Evolutionary conservation across 2,113 vertebrate species (phyloP).

Genomic region (Microcebus griseorufus): DNA sequence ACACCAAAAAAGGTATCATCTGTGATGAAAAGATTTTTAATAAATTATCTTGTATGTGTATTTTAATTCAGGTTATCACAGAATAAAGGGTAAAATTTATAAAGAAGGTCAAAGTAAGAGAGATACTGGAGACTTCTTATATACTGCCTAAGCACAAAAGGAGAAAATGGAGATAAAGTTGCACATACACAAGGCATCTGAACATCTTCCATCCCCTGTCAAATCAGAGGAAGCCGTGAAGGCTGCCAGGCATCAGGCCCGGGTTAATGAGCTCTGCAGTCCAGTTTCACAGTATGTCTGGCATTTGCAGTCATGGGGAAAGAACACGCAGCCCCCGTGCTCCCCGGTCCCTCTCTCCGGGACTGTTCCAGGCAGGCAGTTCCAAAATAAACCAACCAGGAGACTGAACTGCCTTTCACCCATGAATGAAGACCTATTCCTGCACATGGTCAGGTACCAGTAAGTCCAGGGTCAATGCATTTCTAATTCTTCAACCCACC

Average conservation of each 20-base stretch:
- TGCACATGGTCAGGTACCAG: too few relatives aligned
- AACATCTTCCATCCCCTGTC: not conserved
- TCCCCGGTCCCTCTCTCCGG: not conserved
- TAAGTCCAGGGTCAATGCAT: not conserved
- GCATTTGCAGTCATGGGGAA: constrained; percentile 57
- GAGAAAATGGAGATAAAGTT: not conserved
- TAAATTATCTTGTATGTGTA: not conserved
- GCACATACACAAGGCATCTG: not conserved
- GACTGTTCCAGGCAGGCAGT: not conserved
- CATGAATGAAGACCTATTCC: not conserved
- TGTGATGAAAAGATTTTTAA: constrained; percentile 12
- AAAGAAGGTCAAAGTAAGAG: not conserved
- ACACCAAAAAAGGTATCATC: not conserved
- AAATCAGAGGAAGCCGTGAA: not conserved
- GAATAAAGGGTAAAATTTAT: not conserved
- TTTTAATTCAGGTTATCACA: constrained; percentile 26
- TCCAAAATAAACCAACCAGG: constrained; percentile 50
- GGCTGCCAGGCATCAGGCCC: not conserved
- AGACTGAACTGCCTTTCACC: constrained; percentile 16
- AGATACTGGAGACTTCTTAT: not conserved
- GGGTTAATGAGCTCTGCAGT: not conserved
- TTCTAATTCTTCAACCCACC: not conserved
- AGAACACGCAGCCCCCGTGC: not conserved
- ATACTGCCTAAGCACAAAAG: not conserved
- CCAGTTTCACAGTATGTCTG: constrained; percentile 30